phyloP scores from a whole-genome alignment of 2,888 invertebrate species.

The Schizotus pectinicornis region DNA sequence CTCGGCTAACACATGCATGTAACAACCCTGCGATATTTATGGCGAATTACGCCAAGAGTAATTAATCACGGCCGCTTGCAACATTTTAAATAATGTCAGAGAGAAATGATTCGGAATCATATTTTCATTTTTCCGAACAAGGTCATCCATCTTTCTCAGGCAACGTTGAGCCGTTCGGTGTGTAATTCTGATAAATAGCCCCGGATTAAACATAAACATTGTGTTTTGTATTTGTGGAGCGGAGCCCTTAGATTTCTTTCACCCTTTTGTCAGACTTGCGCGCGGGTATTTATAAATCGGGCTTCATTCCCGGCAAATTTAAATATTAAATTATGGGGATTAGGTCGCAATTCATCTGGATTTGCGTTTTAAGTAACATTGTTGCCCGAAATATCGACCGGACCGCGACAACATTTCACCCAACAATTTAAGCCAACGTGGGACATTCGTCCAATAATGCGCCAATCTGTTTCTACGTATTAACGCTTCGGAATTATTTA shows the following conservation, averaged over 20 bases:
- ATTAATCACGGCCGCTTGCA: conserved; percentile 39
- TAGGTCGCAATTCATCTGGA: conserved; percentile 33
- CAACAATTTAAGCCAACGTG: background rate
- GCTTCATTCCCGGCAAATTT: conserved; percentile 32
- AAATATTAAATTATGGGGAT: conserved; percentile 37
- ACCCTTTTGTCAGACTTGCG: conserved; percentile 28
- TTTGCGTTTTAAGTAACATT: conserved; percentile 6
- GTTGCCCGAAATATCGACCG: conserved; percentile 11
- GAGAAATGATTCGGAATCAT: conserved; percentile 52
- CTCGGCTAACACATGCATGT: conserved; percentile 29
- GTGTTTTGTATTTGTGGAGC: conserved; percentile 33
- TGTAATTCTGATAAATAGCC: conserved; percentile 44
- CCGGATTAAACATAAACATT: conserved; percentile 40
- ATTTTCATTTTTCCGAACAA: conserved; percentile 53
- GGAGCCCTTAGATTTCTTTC: conserved; percentile 28
- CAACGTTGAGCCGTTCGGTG: conserved; percentile 34
- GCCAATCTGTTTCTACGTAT: too few relatives aligned
- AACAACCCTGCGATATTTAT: conserved; percentile 37
- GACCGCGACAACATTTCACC: conserved; percentile 6
- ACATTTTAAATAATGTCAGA: conserved; percentile 54
- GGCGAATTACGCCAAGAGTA: conserved; percentile 36
- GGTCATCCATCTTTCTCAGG: conserved; percentile 51
- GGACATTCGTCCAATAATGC: too few relatives aligned
- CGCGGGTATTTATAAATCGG: conserved; percentile 30
- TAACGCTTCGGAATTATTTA: too few relatives aligned